A percentile compares a stretch with the other conserved stretches of the same genome.
phyloP scores from a whole-genome alignment of 2,888 invertebrate genomes.

The Halocaridina rubra region DNA sequence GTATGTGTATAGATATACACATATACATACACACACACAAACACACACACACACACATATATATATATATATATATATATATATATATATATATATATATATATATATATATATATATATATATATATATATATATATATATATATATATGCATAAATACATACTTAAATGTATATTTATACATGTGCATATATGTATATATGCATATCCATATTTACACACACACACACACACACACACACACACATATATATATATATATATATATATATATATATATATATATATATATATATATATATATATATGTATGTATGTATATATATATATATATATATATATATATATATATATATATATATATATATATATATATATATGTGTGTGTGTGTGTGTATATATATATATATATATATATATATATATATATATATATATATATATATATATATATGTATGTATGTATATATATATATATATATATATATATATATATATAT shows the following conservation, averaged over 20 bases:
- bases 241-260: slow-evolving; percentile 8
- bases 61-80: slow-evolving; percentile 8
- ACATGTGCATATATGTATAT: not conserved
- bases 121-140: slow-evolving; percentile 8
- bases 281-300: slow-evolving; percentile 1
- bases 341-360: slow-evolving; percentile 4
- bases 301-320: slow-evolving; percentile 8
- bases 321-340: slow-evolving; percentile 5
- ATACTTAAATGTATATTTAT: not conserved
- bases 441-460: not conserved
- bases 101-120: slow-evolving; percentile 8
- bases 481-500: not conserved
- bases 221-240: slow-evolving; percentile 8
- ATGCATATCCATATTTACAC: not conserved
- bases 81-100: slow-evolving; percentile 1
- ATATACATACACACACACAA: slow-evolving; percentile 2
- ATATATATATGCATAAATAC: not conserved
- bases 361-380: not conserved
- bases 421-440: not conserved
- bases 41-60: slow-evolving; percentile 8
- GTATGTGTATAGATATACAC: not conserved
- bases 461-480: not conserved
- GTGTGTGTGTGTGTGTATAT: not conserved
- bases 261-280: slow-evolving; percentile 8
- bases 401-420: slow-evolving; percentile 1